Evolutionary conservation across 2,113 vertebrate genomes (phyloP).

Genomic region (Panthera tigris): DNA sequence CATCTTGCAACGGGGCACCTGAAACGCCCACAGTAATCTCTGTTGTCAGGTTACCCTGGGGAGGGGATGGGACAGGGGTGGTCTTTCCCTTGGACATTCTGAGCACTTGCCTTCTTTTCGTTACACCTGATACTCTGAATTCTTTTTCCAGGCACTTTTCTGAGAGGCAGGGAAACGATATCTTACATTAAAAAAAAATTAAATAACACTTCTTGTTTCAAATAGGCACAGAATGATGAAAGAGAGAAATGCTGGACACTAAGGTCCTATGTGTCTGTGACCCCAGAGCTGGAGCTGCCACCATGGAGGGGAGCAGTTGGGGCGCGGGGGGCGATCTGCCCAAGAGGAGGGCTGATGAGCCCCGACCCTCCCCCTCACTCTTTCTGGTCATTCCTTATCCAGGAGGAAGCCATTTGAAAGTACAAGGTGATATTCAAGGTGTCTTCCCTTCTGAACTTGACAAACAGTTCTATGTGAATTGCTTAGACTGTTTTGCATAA

Average conservation of each 20-base stretch:
- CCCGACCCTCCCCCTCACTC: neutral
- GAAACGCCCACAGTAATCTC: neutral
- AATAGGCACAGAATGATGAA: neutral
- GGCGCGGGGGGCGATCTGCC: too few species aligned
- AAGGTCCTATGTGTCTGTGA: neutral
- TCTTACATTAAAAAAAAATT: neutral
- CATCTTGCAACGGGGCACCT: neutral
- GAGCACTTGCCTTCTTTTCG: neutral
- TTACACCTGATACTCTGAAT: neutral
- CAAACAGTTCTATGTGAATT: conserved; percentile 29
- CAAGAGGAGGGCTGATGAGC: neutral
- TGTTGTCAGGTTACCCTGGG: neutral
- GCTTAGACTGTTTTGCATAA: conserved; percentile 61
- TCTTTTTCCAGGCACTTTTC: neutral
- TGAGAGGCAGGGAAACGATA: neutral
- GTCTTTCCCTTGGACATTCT: neutral
- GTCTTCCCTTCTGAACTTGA: conserved; percentile 24
- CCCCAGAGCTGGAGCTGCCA: neutral
- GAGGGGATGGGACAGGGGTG: neutral
- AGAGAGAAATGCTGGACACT: neutral
- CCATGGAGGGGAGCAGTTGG: neutral
- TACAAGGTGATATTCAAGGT: conserved; percentile 38
- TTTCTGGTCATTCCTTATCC: neutral
- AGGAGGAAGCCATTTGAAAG: neutral
- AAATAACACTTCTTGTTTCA: neutral